phyloP scores from a whole-genome alignment of 1,140 invertebrate species.

The Rhyacophila brunnea region DNA sequence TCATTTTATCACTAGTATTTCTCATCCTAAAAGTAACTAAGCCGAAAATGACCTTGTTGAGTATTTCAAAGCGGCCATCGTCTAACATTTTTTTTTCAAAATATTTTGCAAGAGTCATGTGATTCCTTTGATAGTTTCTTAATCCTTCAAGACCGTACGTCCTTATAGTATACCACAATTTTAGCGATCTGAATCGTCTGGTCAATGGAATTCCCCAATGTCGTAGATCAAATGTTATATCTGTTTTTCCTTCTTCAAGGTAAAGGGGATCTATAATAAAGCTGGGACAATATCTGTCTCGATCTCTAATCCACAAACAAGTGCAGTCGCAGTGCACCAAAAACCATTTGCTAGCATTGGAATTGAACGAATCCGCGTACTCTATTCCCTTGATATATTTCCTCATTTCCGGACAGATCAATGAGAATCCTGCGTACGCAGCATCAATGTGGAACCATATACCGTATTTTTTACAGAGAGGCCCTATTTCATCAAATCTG shows the following conservation, averaged over 20 bases:
- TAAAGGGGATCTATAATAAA: conserved; percentile 91
- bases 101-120: conserved; percentile 81
- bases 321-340: conserved; percentile 90
- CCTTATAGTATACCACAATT: conserved; percentile 87
- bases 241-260: conserved; percentile 68
- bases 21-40: conserved; percentile 69
- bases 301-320: conserved; percentile 83
- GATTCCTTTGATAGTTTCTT: conserved; percentile 81
- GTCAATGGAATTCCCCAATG: conserved; percentile 91
- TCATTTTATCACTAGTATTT: conserved; percentile 68
- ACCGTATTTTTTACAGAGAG: conserved; percentile 67
- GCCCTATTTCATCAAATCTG: conserved; percentile 77
- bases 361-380: conserved; percentile 87
- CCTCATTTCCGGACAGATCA: conserved; percentile 83
- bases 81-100: conserved; percentile 76
- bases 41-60: conserved; percentile 76
- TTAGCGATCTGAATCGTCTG: conserved; percentile 80
- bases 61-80: conserved; percentile 80
- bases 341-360: conserved; percentile 92
- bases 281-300: conserved; percentile 78
- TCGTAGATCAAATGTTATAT: conserved; percentile 79
- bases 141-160: conserved; percentile 80
- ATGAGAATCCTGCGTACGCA: conserved; percentile 81
- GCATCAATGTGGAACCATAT: conserved; percentile 75
- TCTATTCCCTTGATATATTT: conserved; percentile 74